A percentile compares a stretch with the other conserved stretches of the same genome.
Evolutionary conservation across 1,140 invertebrate genomes (phyloP).

Genomic region (Araneus ventricosus): DNA sequence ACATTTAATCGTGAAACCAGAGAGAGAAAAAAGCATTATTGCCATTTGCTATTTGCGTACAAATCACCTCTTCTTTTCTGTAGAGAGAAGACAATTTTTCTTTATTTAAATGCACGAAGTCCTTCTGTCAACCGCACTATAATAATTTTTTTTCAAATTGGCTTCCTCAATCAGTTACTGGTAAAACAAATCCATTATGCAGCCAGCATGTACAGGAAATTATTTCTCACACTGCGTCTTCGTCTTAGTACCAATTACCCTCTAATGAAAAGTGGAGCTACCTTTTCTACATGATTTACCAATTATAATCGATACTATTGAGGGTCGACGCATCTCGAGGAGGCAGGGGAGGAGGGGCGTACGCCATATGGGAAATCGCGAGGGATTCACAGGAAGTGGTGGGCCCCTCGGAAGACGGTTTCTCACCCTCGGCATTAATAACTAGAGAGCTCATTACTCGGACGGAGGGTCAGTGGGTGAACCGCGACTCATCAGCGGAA

Average conservation of each 20-base stretch:
- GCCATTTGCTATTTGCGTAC: too few relatives aligned
- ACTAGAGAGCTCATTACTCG: slow-evolving; percentile 1
- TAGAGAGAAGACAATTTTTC: background rate
- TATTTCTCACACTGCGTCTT: background rate
- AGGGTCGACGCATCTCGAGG: background rate
- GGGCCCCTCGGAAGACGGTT: slow-evolving; percentile 17
- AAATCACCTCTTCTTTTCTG: too few relatives aligned
- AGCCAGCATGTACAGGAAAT: background rate
- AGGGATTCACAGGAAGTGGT: slow-evolving; percentile 22
- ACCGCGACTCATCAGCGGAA: background rate
- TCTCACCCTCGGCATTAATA: slow-evolving; percentile 44
- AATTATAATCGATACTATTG: slow-evolving; percentile 22
- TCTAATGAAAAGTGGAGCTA: background rate
- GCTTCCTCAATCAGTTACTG: background rate
- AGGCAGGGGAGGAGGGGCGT: background rate
- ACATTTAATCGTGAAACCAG: too few relatives aligned
- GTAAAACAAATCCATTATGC: background rate
- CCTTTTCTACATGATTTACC: slow-evolving; percentile 27
- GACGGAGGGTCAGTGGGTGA: background rate
- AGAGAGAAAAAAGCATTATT: too few relatives aligned
- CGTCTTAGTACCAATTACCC: background rate
- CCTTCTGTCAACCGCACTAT: too few relatives aligned
- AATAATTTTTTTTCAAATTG: background rate
- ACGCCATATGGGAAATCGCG: slow-evolving; percentile 59
- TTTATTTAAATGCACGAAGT: background rate